Percentiles rank a stretch among this genome's conserved stretches.
These are phyloP conservation scores for Phenganax marumi DNA, from an alignment of 92 coral and sea anemone species.

Conservation along the genomic window DNA sequence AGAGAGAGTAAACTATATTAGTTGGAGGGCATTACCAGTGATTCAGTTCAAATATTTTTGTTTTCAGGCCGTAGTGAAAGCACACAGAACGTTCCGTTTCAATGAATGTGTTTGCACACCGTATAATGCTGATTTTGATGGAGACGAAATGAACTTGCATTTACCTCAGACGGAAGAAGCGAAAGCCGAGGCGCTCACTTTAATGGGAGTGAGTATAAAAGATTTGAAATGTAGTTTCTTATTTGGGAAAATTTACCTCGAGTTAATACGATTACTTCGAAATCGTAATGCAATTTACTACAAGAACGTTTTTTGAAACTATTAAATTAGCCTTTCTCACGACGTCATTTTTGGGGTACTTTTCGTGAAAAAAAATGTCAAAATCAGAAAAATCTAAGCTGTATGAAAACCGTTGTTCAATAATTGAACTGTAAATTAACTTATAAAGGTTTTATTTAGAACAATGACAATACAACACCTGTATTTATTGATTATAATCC, in stretches of 20 bases:
- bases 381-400: too few species aligned
- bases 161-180: constrained; percentile 98
- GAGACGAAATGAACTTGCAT: constrained; percentile 97
- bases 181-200: constrained; percentile 84
- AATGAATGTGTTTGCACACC: constrained; percentile 98
- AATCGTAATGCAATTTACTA: constrained; percentile 3
- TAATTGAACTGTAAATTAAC: too few species aligned
- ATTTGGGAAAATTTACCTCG: background rate
- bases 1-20: background rate
- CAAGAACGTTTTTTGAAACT: background rate
- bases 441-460: too few species aligned
- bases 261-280: background rate
- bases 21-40: background rate
- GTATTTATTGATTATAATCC: too few species aligned
- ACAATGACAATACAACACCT: too few species aligned
- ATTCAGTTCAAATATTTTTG: background rate
- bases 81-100: constrained; percentile 93
- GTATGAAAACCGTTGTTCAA: too few species aligned
- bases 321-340: too few species aligned
- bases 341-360: too few species aligned
- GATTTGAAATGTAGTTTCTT: background rate
- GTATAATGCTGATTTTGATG: constrained; percentile 97
- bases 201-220: constrained; percentile 81
- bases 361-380: too few species aligned
- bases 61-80: constrained; percentile 82